Base-by-base conservation (phyloP, 2,797 vertebrate species). In the Taenioides sp. region DNA sequence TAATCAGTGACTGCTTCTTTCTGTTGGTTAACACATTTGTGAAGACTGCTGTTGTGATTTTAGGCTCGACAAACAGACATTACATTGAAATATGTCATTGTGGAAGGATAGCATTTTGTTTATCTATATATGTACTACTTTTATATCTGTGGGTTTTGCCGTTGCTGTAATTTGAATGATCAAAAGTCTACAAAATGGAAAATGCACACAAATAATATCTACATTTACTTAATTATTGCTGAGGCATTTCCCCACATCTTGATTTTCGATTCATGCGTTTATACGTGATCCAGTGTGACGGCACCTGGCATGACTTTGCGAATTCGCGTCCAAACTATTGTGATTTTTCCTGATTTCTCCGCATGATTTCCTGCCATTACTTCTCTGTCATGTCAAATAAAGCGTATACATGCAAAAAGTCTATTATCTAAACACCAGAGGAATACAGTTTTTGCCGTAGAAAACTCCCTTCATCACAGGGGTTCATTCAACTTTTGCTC, bases 401-500 rank as follows among this genome's bases (percentile, higher is more conserved):
- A 37, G 28, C 31, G 20, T 12, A 37, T 18, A 62, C 60, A 59
- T 28, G 57, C 57, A 59, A 14, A 59, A 59, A 37, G 60, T 62
- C 28, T 62, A 37, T 62, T 62, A 62, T 62, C 60, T 22, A 5
- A 49, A 52, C 65, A 10, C 50, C 65, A 67, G 60, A 62, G 60
- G 20, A 62, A 62, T n/a, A 20, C 7, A 37, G 2, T 20, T 20
- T 34, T 18, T 50, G 23, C 63, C 37, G 43, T 49, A 28, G 47
- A 54, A 67, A 54, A 54, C 50, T 67, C 50, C 7, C 22, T 23
- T 20, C 28, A 68, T n/a, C 34, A 11, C 31, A n/a, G 9, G 18
- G 25, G 50, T 68, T 23, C 52, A n/a, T 66, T 66, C 65, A 54
- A 52, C 25, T 68, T 54, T 68, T 37, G 52, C n/a, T 34, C 27